Percentiles rank a stretch among this genome's conserved stretches.
Conservation (phyloP, 2,113 vertebrate genomes). For the Alouatta palliata region DNA sequence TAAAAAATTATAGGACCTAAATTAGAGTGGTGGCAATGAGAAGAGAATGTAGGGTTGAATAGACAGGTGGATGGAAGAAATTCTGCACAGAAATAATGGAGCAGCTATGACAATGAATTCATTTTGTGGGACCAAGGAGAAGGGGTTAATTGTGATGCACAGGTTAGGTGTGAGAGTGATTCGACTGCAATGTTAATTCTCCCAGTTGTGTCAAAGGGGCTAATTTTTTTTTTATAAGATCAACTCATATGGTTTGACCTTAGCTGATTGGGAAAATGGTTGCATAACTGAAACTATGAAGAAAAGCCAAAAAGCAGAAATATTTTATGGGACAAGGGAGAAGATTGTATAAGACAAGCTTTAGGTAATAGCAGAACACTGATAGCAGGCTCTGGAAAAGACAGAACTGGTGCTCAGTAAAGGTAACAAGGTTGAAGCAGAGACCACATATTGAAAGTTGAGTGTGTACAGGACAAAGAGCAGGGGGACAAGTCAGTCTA, state of each 20-base stretch:
- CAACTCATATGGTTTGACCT: background rate
- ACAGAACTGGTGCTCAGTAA: background rate
- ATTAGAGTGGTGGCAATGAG: background rate
- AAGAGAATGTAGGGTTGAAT: background rate
- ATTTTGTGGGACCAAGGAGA: background rate
- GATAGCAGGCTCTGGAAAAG: background rate
- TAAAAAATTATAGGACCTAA: background rate
- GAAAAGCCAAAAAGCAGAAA: background rate
- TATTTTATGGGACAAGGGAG: background rate
- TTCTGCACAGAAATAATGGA: background rate
- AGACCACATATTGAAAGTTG: background rate
- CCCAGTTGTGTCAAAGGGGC: background rate
- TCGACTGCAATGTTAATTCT: background rate
- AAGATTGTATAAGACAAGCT: background rate
- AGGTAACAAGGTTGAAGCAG: background rate
- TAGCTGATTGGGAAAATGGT: background rate
- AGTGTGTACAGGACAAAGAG: background rate
- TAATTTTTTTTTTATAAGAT: background rate
- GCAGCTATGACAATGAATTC: background rate
- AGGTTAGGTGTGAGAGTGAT: background rate
- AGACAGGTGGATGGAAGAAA: background rate
- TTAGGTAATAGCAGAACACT: background rate
- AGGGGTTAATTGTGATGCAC: background rate
- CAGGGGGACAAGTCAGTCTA: background rate
- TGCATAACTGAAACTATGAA: background rate